These are phyloP conservation scores for Stenoptilia bipunctidactyla DNA, from an alignment of 2,888 invertebrate genomes.

Conservation along the genomic window DNA sequence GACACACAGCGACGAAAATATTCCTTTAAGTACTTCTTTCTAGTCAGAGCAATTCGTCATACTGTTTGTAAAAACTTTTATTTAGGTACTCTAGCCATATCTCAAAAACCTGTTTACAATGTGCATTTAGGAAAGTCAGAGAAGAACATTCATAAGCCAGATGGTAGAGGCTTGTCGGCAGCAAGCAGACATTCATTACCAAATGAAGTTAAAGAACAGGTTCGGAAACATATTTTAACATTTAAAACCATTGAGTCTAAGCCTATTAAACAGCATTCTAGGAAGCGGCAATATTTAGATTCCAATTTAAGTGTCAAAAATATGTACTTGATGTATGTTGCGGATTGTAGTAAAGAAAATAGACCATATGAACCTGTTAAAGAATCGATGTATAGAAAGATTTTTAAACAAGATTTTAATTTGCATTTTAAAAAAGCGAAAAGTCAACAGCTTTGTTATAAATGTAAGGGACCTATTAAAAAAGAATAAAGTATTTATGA, in stretches of 20 bases:
- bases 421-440: slow-evolving; percentile 46
- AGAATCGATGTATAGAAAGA: slow-evolving; percentile 62
- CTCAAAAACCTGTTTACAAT: slow-evolving; percentile 59
- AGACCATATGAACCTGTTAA: slow-evolving; percentile 33
- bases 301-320: slow-evolving; percentile 43
- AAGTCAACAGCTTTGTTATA: slow-evolving; percentile 35
- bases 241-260: slow-evolving; percentile 43
- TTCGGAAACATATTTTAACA: slow-evolving; percentile 45
- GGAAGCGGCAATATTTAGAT: slow-evolving; percentile 46
- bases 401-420: slow-evolving; percentile 53
- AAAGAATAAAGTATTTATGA: too few species aligned
- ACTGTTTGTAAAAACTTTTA: slow-evolving; percentile 59
- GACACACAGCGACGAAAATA: slow-evolving; percentile 36
- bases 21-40: slow-evolving; percentile 54
- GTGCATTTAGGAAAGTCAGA: slow-evolving; percentile 55
- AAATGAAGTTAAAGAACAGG: slow-evolving; percentile 42
- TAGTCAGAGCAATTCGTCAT: slow-evolving; percentile 38
- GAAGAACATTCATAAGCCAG: slow-evolving; percentile 55
- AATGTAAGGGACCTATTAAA: slow-evolving; percentile 47
- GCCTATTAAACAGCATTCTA: slow-evolving; percentile 40
- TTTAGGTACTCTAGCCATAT: slow-evolving; percentile 56
- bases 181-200: slow-evolving; percentile 46
- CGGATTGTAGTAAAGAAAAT: slow-evolving; percentile 36
- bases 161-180: slow-evolving; percentile 46
- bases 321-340: slow-evolving; percentile 48